phyloP scores from a whole-genome alignment of 2,113 vertebrate genomes.

The Crotalus helleri region DNA sequence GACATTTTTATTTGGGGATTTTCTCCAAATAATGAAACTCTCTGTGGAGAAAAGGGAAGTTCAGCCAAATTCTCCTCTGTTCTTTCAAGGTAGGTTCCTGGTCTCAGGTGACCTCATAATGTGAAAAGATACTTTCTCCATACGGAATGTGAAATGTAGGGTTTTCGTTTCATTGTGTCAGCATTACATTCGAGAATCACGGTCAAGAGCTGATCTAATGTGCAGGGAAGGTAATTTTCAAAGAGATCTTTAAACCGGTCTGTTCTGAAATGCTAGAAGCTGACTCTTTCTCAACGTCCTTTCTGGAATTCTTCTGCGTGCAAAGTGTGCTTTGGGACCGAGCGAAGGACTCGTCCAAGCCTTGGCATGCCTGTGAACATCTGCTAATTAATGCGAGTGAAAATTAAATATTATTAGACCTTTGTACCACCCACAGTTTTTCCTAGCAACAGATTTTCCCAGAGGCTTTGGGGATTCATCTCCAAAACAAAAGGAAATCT shows the following conservation, averaged over 20 bases:
- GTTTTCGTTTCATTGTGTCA: neutral
- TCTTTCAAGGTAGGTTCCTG: neutral
- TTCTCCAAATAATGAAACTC: constrained; percentile 21
- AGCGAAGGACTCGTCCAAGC: neutral
- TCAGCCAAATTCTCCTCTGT: constrained; percentile 8
- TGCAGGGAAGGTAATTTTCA: neutral
- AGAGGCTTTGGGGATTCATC: neutral
- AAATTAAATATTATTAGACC: neutral
- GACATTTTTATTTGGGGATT: constrained; percentile 16
- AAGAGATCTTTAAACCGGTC: neutral
- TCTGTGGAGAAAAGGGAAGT: constrained; percentile 28
- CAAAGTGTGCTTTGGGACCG: neutral
- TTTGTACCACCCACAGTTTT: neutral
- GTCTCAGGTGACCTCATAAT: neutral
- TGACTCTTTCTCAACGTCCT: neutral
- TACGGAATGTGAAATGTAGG: neutral
- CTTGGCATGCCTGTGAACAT: neutral
- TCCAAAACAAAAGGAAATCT: neutral
- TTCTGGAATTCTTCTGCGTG: neutral
- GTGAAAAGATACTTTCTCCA: constrained; percentile 10
- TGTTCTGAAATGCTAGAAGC: neutral
- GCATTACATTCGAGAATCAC: neutral
- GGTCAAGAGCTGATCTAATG: neutral
- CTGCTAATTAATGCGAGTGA: neutral
- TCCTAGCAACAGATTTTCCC: neutral